Base-by-base conservation (phyloP, 2,113 vertebrate genomes). In the Strix aluco region DNA sequence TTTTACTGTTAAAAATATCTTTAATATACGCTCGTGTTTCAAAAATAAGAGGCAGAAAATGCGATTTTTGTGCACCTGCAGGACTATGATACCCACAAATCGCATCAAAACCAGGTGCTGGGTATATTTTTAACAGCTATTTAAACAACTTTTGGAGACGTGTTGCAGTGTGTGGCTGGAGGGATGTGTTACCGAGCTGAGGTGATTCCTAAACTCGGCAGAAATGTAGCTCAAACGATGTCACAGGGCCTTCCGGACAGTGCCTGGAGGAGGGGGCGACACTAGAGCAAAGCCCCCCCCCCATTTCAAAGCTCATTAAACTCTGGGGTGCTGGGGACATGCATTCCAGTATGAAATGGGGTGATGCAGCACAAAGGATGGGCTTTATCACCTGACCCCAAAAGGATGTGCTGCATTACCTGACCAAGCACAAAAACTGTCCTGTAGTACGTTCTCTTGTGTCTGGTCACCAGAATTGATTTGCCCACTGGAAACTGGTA, bases 81-180 rank as follows among this genome's bases (percentile, higher is more conserved):
- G 54, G 58, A 18, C 44, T 57, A 44, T 23, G 4, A 5, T 22
- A 40, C 36, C n/a, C 34, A 11, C 36, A 44, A 25, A 58, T 34
- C 10, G 18, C 25, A 5, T 15, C 59, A 52, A 22, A 81, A n/a
- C 19, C 23, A 3, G 6, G 25, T 20, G 44, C 40, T 49, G 52
- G 25, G 20, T 26, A 14, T 83, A 2, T 32, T 69, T 83, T 14
- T 19, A 74, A 36, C 6, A 15, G 6, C 46, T 74, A 2, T 71
- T 93, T 46, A 46, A 90, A 70, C 42, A 54, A 9, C 3, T 85
- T 25, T 34, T n/a, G 67, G 40, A 49, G 13, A 23, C 0, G 3
- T 32, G 18, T 6, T 0, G 4, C 52, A 23, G 34, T 2, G 9
- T 0, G 0, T 6, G n/a, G 58, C 85, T 32, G 34, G 13, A 32